Evolutionary conservation across 2,797 vertebrate species (phyloP), one percentile per base, ranked within the genome.

Genomic region (Galagoides demidoff): DNA sequence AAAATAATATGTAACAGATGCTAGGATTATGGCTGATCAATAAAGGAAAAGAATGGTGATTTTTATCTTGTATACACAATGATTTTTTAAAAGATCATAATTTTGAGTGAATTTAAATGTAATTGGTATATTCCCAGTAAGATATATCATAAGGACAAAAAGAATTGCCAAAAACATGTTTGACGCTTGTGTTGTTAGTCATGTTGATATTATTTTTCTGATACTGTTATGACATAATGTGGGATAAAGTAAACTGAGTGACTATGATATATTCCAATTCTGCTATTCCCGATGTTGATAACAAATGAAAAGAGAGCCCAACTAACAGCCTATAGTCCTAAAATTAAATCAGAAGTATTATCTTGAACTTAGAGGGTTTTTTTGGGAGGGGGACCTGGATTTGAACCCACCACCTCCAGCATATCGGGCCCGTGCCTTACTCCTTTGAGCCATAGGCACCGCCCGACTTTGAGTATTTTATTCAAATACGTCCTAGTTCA

Each of bases 141-240:
- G 16, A 17, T 70, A 73, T 61, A 92, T 6, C 55, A 14, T 43
- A 82, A 66, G 1, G 16, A 70, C 11, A 37, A 61, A 96, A 64
- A 87, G 11, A 39, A 63, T 19, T n/a, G 20, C 16, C 27, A 89
- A 71, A 88, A 43, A 7, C 9, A 45, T 7, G n/a, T 59, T 88
- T 55, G 23, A 83, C n/a, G 55, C 92, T 94, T 61, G 29, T 88
- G 8, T 68, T n/a, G 74, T 11, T 81, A 63, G 43, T 86, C 19
- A 71, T 66, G 23, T 61, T 88, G 6, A 89, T 63, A 25, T 45
- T 59, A 20, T 92, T 96, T 82, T 74, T 85, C 73, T 91, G n/a
- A 89, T 16, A 63, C 23, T 85, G 8, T 17, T 55, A 22, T 68
- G 7, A 25, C 55, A 1, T 76, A 59, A 90, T 66, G 25, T 71